Evolutionary conservation across 2,797 vertebrate species (phyloP), one percentile per base, ranked within the genome.

Genomic region (Lagorchestes hirsutus): DNA sequence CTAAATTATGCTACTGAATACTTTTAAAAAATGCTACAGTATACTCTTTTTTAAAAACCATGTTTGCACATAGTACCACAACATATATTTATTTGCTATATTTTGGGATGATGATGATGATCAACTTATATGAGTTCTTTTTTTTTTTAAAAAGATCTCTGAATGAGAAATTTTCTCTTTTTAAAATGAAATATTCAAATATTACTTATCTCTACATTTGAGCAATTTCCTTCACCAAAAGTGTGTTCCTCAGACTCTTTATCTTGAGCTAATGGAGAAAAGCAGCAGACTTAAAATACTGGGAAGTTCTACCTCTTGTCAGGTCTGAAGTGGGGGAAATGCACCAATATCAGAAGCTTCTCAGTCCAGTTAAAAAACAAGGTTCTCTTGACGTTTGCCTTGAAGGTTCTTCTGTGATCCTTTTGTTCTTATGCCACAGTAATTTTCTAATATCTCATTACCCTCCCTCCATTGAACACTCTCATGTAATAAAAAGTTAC

Each of bases 241-340:
- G 54, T n/a, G 87, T n/a, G 90, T 40, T 55, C 67, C 34, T 93
- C 0, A 8, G 67, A 74, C 34, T 92, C 55, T 29, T 90, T 93
- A 91, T 90, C 3, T 50, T 31, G 55, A 31, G 14, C 46, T 57
- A n/a, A 95, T 1, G 1, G 27, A 90, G 56, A 90, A 95, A 90
- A 93, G 56, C 94, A 3, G 13, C 22, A 22, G 34, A 92, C 58
- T 40, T 92, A 27, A 92, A 54, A 6, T 82, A 13, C 93, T 62
- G 92, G 67, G 28, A 93, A 87, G 50, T 94, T 6, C 59, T 46
- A 2, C 58, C 40, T 55, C 1, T 95, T 93, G 93, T 96, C 93
- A 96, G 0, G 0, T 92, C 52, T 54, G 11, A 92, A 56, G 40
- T 54, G 87, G 52, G 6, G 50, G 5, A 52, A 14, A 92, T 52